Percentiles rank a stretch among this genome's conserved stretches.
Conservation (phyloP, 1,140 invertebrate species). For the Drosophila ohnishii region DNA sequence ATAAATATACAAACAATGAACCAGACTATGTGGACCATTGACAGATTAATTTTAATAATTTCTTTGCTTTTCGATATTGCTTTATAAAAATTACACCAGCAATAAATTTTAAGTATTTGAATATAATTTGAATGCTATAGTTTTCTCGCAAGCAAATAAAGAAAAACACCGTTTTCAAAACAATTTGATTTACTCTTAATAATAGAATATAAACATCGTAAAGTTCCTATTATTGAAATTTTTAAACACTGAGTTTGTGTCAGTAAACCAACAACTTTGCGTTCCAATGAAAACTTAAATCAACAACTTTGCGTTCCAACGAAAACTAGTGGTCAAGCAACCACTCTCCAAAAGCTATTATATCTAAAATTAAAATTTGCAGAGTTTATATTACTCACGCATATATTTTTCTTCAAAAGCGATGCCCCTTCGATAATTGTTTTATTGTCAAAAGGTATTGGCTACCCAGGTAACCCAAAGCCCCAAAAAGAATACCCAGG, state of each 20-base stretch:
- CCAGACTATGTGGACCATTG: neutral
- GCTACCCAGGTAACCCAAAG: constrained; percentile 62
- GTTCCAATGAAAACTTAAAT: too few relatives aligned
- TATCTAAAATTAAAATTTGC: neutral
- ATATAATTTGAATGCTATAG: too few relatives aligned
- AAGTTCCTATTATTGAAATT: neutral
- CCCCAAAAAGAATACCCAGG: constrained; percentile 9
- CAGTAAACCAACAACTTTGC: too few relatives aligned
- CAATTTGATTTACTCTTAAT: neutral
- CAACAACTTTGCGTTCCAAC: neutral
- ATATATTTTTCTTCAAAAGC: neutral
- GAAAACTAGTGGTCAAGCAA: neutral
- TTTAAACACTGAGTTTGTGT: too few relatives aligned
- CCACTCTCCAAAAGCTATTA: neutral
- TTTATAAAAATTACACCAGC: too few relatives aligned
- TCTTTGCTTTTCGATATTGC: too few relatives aligned
- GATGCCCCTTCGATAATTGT: constrained; percentile 46
- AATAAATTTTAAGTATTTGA: too few relatives aligned
- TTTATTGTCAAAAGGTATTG: constrained; percentile 57
- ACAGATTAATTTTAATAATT: neutral
- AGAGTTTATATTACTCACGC: neutral
- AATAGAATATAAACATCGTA: neutral
- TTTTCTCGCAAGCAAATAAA: too few relatives aligned
- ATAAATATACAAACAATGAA: neutral
- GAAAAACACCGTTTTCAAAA: too few relatives aligned